Conservation (phyloP, 2,888 invertebrate genomes). For the Sacculina carcini region DNA sequence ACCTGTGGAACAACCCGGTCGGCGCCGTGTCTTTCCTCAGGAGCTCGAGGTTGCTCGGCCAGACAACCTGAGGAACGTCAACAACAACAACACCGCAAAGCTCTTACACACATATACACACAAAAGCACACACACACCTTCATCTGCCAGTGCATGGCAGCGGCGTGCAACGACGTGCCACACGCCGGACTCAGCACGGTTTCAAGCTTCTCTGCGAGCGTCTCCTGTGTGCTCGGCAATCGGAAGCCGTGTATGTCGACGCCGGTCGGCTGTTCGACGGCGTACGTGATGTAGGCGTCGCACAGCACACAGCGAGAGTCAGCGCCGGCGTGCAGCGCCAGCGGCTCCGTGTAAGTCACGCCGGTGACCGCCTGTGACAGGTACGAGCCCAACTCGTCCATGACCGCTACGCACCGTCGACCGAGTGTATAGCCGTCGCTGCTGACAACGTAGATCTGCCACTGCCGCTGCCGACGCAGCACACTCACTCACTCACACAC, state of each 20-base stretch:
- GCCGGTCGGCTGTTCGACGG: not conserved
- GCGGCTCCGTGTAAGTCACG: not conserved
- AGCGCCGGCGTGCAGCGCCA: not conserved
- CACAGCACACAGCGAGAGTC: conserved; percentile 2
- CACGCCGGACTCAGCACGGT: not conserved
- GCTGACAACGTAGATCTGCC: too few species aligned
- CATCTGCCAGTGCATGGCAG: not conserved
- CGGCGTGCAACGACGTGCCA: not conserved
- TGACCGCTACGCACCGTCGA: too few species aligned
- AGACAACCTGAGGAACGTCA: too few species aligned
- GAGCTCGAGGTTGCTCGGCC: too few species aligned
- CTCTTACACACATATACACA: too few species aligned
- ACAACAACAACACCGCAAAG: too few species aligned
- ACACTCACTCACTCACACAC: too few species aligned
- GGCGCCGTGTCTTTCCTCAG: too few species aligned
- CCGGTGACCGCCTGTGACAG: not conserved
- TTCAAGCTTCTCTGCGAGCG: conserved; percentile 1
- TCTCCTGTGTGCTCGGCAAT: conserved; percentile 2
- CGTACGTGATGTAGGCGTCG: conserved; percentile 1
- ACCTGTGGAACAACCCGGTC: too few species aligned
- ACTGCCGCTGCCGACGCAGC: too few species aligned
- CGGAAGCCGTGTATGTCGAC: conserved; percentile 3
- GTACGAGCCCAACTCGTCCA: not conserved
- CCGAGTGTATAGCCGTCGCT: too few species aligned
- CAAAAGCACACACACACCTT: too few species aligned